phyloP scores from a whole-genome alignment of 2,888 invertebrate genomes.

The Sclerodermus sp. region DNA sequence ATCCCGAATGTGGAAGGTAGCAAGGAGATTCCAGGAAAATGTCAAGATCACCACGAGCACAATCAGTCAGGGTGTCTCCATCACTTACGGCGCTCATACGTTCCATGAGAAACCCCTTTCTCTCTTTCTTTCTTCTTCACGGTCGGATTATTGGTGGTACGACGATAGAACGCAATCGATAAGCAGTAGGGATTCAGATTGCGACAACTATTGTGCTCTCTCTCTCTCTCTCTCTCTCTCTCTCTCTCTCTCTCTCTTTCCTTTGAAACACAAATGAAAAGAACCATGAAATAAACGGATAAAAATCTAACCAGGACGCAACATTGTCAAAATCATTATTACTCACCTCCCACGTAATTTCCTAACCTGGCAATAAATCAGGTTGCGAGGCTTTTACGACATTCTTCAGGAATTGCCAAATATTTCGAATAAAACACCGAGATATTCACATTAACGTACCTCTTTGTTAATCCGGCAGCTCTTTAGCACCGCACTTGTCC shows the following conservation, averaged over 20 bases:
- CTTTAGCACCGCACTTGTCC: no score
- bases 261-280: background rate
- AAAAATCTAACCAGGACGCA: no score
- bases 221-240: background rate
- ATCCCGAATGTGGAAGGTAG: constrained; percentile 30
- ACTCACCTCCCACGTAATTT: no score
- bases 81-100: constrained; percentile 54
- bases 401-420: no score
- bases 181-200: constrained; percentile 10
- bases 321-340: no score
- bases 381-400: no score
- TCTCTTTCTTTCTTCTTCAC: constrained; percentile 36
- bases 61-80: constrained; percentile 57
- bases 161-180: constrained; percentile 24
- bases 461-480: no score
- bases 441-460: no score
- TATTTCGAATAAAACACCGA: no score
- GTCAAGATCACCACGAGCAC: constrained; percentile 55
- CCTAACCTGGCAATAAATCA: no score
- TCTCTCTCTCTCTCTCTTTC: background rate
- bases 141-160: constrained; percentile 30
- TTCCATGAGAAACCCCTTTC: constrained; percentile 49
- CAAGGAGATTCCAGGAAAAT: constrained; percentile 41
- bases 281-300: no score
- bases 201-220: background rate